phyloP scores from a whole-genome alignment of 1,140 invertebrate species.

The Sinonovacula constricta region DNA sequence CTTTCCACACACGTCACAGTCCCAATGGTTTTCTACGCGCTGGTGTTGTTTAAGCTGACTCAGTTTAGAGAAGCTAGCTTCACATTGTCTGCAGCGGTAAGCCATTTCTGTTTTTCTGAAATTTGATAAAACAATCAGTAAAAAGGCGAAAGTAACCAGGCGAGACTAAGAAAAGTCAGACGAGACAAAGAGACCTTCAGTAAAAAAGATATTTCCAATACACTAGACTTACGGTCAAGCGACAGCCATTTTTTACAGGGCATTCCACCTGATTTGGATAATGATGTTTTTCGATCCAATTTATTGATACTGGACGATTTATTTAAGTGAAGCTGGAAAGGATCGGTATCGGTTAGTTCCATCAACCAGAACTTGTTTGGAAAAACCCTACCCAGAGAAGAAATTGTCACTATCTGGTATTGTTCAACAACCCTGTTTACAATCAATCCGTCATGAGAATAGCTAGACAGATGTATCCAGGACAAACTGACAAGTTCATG shows the following conservation, averaged over 20 bases:
- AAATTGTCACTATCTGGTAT: slow-evolving; percentile 36
- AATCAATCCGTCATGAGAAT: slow-evolving; percentile 17
- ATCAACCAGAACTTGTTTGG: no score
- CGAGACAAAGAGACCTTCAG: not conserved
- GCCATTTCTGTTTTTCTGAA: not conserved
- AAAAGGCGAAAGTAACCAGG: not conserved
- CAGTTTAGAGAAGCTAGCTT: slow-evolving; percentile 8
- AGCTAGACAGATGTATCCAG: slow-evolving; percentile 35
- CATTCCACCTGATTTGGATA: slow-evolving; percentile 11
- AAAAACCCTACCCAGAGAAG: slow-evolving; percentile 11
- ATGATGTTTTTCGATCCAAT: slow-evolving; percentile 21
- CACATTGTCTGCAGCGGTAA: slow-evolving; percentile 21
- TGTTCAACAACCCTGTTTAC: slow-evolving; percentile 42
- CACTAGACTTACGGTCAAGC: not conserved
- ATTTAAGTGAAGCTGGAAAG: slow-evolving; percentile 1
- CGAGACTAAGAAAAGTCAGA: not conserved
- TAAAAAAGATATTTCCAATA: not conserved
- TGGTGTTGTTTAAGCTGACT: slow-evolving; percentile 20
- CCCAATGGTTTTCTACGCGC: slow-evolving; percentile 21
- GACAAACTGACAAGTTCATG: not conserved
- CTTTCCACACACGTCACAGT: slow-evolving; percentile 12
- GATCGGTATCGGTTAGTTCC: not conserved
- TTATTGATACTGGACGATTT: slow-evolving; percentile 13
- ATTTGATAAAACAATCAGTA: not conserved
- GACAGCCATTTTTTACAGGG: slow-evolving; percentile 3